Evolutionary conservation across 2,113 vertebrate species (phyloP), one percentile per base, ranked within the genome.

Genomic region (Lagopus leucura): DNA sequence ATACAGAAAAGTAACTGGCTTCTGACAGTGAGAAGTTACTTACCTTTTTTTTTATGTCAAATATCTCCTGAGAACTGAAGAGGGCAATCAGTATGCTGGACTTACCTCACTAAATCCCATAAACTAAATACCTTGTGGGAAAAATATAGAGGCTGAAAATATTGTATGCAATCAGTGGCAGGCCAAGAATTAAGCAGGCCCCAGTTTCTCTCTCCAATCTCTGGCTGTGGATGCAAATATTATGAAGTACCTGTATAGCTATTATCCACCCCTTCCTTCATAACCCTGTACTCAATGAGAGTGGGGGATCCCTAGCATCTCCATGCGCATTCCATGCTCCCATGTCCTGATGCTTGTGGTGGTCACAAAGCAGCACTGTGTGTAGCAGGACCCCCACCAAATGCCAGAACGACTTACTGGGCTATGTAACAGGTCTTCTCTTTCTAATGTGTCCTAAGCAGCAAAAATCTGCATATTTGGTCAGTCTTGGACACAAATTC

Each of bases 291-390:
- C 13, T 3, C 43, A 58, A 2, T 0, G 1, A 75, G 10, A 71
- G 4, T 0, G 0, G 13, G n/a, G 18, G 13, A 89, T 8, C 15
- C 13, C 13, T 64, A 80, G 60, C 13, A 60, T 5, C 10, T 1
- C 25, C 1, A 0, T 28, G 52, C 11, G 20, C 34, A 34, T 6
- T 5, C 0, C 0, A 21, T n/a, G 47, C 15, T 92, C 52, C 38
- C 47, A 34, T 25, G 17, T 34, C 47, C 22, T 1, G 1, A 58
- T 8, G 7, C 4, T 4, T 45, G 15, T 19, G 28, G 6, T 8
- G 17, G 13, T 40, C 30, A 20, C 1, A 1, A 52, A 0, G 12
- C 0, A 0, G 38, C 52, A 64, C 21, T 65, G 61, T 52, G 25
- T 30, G 6, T 30, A 32, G 34, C 64, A 84, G 40, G 36, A 48